Evolutionary conservation across 1,140 invertebrate species (phyloP), one percentile per base, ranked within the genome.

Genomic region (Fragariocoptes setiger): DNA sequence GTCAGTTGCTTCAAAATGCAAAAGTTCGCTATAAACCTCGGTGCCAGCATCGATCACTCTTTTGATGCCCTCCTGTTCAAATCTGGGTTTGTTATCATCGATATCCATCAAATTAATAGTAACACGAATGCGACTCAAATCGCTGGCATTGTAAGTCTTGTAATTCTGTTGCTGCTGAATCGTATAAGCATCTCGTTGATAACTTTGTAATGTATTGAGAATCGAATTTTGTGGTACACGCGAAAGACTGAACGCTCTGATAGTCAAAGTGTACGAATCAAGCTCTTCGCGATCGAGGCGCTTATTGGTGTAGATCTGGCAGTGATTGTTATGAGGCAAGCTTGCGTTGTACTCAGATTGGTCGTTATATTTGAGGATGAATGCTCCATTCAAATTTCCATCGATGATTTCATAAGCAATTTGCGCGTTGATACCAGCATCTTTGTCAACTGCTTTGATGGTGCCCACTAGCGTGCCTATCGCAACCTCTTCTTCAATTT

Each of bases 371-470:
- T 69, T 61, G 1, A 77, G 56, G 4, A 54, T 56, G 42, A 77
- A 68, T 1, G 71, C 48, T 3, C 63, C 64, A 16, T 68, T 63
- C 40, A 75, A 70, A 52, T 76, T 76, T 1, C 73, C 74, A 51
- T 69, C 68, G 16, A 90, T 75, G 49, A 94, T 72, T 2, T 83
- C 64, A 53, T 88, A 92, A 53, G 75, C 82, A 4, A 92, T 73
- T 42, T 72, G 67, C 0, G 85, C 82, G 60, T 92, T 85, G 18
- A 70, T 69, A n/a, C 85, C 85, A 16, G 67, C 65, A 55, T 94
- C 85, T 52, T 76, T 70, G 55, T 94, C 86, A 2, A 74, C 76
- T 1, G 85, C 85, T 56, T 74, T 70, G 21, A 95, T 71, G 17
- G 66, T 63, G 8, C 83, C 85, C 20, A 94, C 70, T 18, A 69